Evolutionary conservation across 2,797 vertebrate genomes (phyloP).

Genomic region (Lates japonicus): DNA sequence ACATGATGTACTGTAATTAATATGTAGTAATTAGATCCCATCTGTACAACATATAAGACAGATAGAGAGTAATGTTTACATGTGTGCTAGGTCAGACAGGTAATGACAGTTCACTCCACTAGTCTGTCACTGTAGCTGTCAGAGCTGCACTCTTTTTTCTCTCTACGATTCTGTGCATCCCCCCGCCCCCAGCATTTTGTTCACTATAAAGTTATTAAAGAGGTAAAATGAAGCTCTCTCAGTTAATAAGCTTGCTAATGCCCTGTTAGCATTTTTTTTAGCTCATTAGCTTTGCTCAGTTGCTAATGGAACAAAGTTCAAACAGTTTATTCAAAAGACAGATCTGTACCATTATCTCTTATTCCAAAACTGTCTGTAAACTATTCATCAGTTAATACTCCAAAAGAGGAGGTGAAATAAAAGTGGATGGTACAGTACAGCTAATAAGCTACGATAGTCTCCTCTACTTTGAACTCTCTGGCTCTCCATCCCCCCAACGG

Average conservation of each 20-base stretch:
- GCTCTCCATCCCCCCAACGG: neutral
- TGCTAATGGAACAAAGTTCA: neutral
- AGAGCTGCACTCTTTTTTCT: neutral
- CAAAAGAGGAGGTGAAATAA: neutral
- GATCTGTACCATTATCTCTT: neutral
- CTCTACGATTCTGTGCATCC: neutral
- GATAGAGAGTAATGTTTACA: neutral
- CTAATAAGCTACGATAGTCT: neutral
- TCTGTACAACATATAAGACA: neutral
- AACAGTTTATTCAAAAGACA: neutral
- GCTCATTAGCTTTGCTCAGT: neutral
- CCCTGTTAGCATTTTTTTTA: too few relatives aligned
- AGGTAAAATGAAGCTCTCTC: neutral
- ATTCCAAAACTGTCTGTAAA: neutral
- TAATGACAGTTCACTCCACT: neutral
- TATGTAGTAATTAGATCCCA: constrained; percentile 9
- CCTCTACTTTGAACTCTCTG: neutral
- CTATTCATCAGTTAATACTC: neutral
- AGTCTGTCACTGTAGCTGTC: neutral
- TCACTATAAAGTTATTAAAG: neutral
- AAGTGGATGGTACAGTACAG: neutral
- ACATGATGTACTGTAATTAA: neutral
- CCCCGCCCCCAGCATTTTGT: neutral
- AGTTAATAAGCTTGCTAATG: neutral
- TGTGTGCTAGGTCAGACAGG: neutral